Percentiles rank a stretch among this genome's conserved stretches.
Conservation (phyloP, 2,113 vertebrate genomes). For the Toxotes chatareus region DNA sequence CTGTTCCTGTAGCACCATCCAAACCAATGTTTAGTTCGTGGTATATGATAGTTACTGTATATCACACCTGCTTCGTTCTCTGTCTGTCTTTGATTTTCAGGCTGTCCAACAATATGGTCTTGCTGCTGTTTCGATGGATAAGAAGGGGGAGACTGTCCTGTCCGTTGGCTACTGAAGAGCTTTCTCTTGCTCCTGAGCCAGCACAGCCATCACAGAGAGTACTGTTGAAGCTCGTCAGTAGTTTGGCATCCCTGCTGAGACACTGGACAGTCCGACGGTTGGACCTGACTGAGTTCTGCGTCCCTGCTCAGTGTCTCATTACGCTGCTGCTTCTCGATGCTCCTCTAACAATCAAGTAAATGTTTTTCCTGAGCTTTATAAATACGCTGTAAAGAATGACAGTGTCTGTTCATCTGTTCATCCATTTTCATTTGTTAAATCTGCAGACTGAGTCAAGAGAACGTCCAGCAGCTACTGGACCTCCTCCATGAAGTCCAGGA, state of each 20-base stretch:
- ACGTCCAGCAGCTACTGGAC: not conserved
- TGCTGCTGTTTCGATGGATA: slow-evolving; percentile 25
- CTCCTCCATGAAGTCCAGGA: slow-evolving; percentile 42
- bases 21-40: not conserved
- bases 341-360: slow-evolving; percentile 45
- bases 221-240: not conserved
- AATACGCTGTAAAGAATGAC: not conserved
- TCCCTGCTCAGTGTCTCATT: slow-evolving; percentile 39
- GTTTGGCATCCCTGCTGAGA: slow-evolving; percentile 45
- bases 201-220: not conserved
- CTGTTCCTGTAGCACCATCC: not conserved
- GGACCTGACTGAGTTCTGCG: slow-evolving; percentile 38
- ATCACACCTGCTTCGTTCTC: not conserved
- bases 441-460: slow-evolving; percentile 30
- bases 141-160: not conserved
- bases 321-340: slow-evolving; percentile 40
- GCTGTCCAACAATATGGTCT: slow-evolving; percentile 9
- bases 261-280: slow-evolving; percentile 27
- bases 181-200: not conserved
- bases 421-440: accelerated
- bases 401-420: not conserved
- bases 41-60: not conserved
- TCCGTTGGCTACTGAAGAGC: not conserved
- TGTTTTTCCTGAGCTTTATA: not conserved
- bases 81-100: slow-evolving; percentile 7